Evolutionary conservation across 2,797 vertebrate genomes (phyloP).

Genomic region (Lithobates pipiens): DNA sequence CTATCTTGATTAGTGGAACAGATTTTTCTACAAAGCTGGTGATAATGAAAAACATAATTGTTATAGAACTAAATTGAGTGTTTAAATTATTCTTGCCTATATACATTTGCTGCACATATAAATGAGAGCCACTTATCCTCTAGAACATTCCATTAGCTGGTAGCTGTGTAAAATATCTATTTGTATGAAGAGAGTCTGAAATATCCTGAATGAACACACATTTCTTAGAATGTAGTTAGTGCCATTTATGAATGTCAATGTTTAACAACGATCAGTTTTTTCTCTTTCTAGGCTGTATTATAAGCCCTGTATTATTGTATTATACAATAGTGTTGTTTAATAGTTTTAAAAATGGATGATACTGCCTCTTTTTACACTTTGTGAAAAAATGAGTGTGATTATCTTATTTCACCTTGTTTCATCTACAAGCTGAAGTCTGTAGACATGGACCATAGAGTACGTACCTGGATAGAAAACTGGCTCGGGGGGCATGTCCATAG

Average conservation of each 20-base stretch:
- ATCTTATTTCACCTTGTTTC: too few species aligned
- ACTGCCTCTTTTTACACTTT: too few species aligned
- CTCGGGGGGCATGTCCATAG: too few species aligned
- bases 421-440: too few species aligned
- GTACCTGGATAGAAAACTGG: too few species aligned
- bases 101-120: slow-evolving; percentile 36
- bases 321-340: too few species aligned
- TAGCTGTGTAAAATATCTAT: slow-evolving; percentile 9
- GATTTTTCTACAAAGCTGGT: slow-evolving; percentile 43
- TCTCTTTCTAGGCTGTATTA: too few species aligned
- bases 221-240: neutral
- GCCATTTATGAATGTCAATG: neutral
- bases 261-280: neutral
- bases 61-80: slow-evolving; percentile 50
- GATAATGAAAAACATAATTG: slow-evolving; percentile 59
- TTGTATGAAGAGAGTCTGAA: neutral
- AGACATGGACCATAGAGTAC: too few species aligned
- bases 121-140: slow-evolving; percentile 22
- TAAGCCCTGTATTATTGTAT: too few species aligned
- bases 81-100: slow-evolving; percentile 53
- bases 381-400: too few species aligned
- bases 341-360: too few species aligned
- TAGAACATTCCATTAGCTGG: slow-evolving; percentile 30
- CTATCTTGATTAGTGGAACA: slow-evolving; percentile 42
- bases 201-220: neutral